Base-by-base conservation (phyloP, 1,140 invertebrate species). In the Tribolium castaneum region DNA sequence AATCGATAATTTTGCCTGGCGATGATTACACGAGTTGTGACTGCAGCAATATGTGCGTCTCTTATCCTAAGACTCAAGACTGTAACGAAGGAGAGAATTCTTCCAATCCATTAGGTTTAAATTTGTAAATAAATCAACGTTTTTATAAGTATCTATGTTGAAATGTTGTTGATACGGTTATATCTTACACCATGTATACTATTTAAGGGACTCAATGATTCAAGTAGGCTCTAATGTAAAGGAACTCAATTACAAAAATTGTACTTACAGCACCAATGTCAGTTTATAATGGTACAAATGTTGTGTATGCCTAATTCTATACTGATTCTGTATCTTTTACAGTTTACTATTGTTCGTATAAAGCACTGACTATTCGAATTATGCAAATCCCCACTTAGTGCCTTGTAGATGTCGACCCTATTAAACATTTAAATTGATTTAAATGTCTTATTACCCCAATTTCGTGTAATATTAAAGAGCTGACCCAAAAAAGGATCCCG, bases 1-100 rank as follows among this genome's bases (percentile, higher is more conserved):
- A 84, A 86, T 76, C 85, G 86, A 85, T 87, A 86, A 83, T 73
- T 77, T 70, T 70, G 72, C 12, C 5, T 2, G 39, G 49, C 22
- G n/a, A 16, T 14, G 16, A 30, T n/a, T 30, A 62, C 30, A 1
- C 6, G 7, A 25, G 22, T 25, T 66, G 25, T 34, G 10, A 66
- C 59, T 66, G 59, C 59, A 75, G 25, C 51, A 75, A 72, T 72
- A 75, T 59, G 59, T 66, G 59, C 16, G 16, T 66, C 30, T 66
- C 13, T 16, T 56, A 75, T 79, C 62, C 59, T 79, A 79, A 52
- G 56, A 30, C 6, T 75, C 30, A 75, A 79, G 78, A 75, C 62
- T 79, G 72, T 59, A 25, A 13, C 9, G 19, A 71, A 49, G 13
- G 16, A 16, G 50, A 71, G 49, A n/a, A 72, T 56, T 72, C 39